Conservation (phyloP, 2,113 vertebrate species). For the Otis tarda region DNA sequence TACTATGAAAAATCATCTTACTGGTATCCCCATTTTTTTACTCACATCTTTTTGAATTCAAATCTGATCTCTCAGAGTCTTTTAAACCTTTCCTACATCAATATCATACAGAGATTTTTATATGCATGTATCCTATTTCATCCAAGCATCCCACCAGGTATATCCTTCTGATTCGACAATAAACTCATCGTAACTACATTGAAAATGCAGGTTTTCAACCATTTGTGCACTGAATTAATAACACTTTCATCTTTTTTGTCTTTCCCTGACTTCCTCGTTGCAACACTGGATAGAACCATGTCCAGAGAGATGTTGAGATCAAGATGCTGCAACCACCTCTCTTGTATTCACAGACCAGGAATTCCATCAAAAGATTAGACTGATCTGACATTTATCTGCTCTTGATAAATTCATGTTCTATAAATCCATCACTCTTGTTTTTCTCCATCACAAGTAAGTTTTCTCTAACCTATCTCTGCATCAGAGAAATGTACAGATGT, state of each 20-base stretch:
- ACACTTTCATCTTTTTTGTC: background rate
- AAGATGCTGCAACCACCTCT: background rate
- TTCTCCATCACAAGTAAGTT: background rate
- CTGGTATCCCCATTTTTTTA: background rate
- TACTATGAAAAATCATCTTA: background rate
- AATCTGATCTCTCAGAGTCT: background rate
- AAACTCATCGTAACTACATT: background rate
- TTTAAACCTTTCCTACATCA: background rate
- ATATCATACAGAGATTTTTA: background rate
- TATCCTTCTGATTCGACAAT: background rate
- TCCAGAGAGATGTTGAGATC: background rate
- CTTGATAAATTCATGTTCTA: background rate
- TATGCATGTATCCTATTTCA: background rate
- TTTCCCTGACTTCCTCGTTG: background rate
- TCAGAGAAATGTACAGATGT: background rate
- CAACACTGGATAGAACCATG: rapidly evolving
- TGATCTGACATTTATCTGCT: background rate
- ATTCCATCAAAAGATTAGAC: background rate
- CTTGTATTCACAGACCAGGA: background rate
- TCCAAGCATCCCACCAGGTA: background rate
- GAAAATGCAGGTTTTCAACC: background rate
- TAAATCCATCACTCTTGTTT: background rate
- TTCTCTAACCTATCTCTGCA: background rate
- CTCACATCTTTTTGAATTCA: background rate
- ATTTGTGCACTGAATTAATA: background rate